These are phyloP conservation scores for Poecile montanus DNA, from an alignment of 2,797 vertebrate species.

Conservation along the genomic window DNA sequence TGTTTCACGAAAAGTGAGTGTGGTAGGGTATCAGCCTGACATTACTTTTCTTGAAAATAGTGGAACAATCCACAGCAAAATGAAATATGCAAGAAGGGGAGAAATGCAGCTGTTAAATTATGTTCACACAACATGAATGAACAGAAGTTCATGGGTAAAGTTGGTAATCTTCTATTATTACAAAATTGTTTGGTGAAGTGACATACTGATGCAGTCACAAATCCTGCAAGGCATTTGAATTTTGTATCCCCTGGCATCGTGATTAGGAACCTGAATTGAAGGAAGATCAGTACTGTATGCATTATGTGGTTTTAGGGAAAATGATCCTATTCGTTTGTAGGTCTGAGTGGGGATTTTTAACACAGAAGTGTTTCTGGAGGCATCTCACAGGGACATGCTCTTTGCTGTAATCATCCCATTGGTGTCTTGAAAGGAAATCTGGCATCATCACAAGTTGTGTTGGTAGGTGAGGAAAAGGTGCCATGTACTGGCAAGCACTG, in stretches of 20 bases:
- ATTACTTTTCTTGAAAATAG: background rate
- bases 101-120: background rate
- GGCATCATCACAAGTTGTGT: background rate
- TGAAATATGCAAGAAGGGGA: background rate
- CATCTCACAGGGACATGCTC: background rate
- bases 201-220: background rate
- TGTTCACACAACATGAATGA: background rate
- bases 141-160: background rate
- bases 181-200: background rate
- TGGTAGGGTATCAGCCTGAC: background rate
- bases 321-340: background rate
- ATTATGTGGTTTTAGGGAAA: background rate
- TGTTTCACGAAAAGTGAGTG: background rate
- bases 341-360: background rate
- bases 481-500: background rate
- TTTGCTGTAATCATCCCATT: background rate
- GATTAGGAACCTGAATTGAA: background rate
- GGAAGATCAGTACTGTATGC: background rate
- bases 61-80: background rate
- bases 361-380: background rate
- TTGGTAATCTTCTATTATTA: background rate
- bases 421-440: background rate
- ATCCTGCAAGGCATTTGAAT: background rate
- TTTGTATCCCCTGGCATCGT: background rate
- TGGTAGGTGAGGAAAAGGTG: background rate